Conservation (phyloP, 1,140 invertebrate genomes). For the Hyphantria cunea region DNA sequence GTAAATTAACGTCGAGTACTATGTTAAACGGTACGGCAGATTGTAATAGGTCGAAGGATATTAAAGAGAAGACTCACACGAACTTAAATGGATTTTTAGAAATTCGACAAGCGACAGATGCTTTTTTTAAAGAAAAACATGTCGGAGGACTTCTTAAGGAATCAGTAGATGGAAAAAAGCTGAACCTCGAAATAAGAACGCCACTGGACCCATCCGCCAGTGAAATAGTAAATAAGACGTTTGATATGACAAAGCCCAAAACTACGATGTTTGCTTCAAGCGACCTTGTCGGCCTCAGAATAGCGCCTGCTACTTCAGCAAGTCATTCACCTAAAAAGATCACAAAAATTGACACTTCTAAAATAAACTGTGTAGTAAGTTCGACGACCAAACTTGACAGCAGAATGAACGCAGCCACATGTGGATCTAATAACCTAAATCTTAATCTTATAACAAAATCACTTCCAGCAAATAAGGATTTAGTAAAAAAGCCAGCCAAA, state of each 20-base stretch:
- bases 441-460: conserved; percentile 54
- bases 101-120: conserved; percentile 49
- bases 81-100: conserved; percentile 69
- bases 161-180: conserved; percentile 57
- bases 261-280: conserved; percentile 55
- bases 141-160: conserved; percentile 49
- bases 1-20: conserved; percentile 46
- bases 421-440: conserved; percentile 71
- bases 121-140: conserved; percentile 51
- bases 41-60: conserved; percentile 54
- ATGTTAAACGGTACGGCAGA: conserved; percentile 57
- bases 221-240: conserved; percentile 44
- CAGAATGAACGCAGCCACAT: conserved; percentile 73
- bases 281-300: conserved; percentile 50
- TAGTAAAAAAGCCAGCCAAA: conserved; percentile 50
- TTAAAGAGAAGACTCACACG: conserved; percentile 50
- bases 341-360: conserved; percentile 50
- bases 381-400: conserved; percentile 73
- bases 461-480: conserved; percentile 54
- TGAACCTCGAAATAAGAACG: conserved; percentile 44
- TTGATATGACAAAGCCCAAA: conserved; percentile 49
- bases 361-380: conserved; percentile 62
- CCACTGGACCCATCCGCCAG: conserved; percentile 69
- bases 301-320: conserved; percentile 51
- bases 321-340: conserved; percentile 56